phyloP scores from a whole-genome alignment of 2,888 invertebrate species.

The Hymenopus coronatus region DNA sequence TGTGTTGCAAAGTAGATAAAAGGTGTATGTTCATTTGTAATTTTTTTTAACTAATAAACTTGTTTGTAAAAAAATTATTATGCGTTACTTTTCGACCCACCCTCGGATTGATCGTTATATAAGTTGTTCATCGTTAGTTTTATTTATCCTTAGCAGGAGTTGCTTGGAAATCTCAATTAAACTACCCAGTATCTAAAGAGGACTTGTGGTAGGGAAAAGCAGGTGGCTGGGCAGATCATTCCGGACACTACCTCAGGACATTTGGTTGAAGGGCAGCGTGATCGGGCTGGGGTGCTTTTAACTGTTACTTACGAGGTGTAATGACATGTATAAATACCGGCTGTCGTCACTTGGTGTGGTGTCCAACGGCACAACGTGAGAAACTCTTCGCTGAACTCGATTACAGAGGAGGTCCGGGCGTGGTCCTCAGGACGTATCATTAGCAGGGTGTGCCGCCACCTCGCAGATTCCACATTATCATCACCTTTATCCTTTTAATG shows the following conservation, averaged over 20 bases:
- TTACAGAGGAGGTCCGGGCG: neutral
- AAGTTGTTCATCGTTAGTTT: too few relatives aligned
- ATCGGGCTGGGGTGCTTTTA: neutral
- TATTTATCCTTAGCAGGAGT: too few relatives aligned
- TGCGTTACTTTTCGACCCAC: too few relatives aligned
- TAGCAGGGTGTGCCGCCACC: neutral
- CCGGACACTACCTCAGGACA: neutral
- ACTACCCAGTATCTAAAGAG: too few relatives aligned
- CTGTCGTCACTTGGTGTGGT: neutral
- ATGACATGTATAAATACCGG: neutral
- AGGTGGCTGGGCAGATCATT: neutral
- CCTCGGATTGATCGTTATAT: too few relatives aligned
- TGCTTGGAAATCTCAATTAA: too few relatives aligned
- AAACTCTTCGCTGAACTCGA: neutral
- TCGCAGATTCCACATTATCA: neutral
- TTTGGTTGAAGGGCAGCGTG: neutral
- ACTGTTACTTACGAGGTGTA: neutral
- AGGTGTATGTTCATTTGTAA: too few relatives aligned
- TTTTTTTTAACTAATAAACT: too few relatives aligned
- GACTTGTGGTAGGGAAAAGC: neutral
- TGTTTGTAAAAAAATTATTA: too few relatives aligned
- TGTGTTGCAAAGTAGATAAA: too few relatives aligned
- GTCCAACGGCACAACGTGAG: neutral
- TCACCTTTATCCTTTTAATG: neutral
- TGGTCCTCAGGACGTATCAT: neutral